Evolutionary conservation across 1,140 invertebrate genomes (phyloP).

Genomic region (Oryzaephilus surinamensis): DNA sequence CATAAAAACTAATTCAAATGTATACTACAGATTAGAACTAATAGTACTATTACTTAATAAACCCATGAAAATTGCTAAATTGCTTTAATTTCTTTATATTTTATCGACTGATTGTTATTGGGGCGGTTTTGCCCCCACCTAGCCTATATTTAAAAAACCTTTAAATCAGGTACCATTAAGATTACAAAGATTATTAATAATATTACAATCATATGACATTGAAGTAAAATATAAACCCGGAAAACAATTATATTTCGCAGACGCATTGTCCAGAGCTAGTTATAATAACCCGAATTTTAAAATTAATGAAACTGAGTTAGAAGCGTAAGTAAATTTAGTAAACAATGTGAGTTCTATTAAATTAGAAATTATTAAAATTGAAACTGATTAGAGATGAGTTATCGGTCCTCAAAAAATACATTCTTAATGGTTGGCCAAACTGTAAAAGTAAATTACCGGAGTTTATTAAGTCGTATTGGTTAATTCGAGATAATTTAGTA

Average conservation of each 20-base stretch:
- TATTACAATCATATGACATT: slow-evolving; percentile 22
- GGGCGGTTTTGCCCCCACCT: too few relatives aligned
- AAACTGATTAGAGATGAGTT: too few relatives aligned
- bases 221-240: slow-evolving; percentile 20
- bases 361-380: slow-evolving; percentile 22
- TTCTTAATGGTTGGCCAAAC: slow-evolving; percentile 34
- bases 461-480: slow-evolving; percentile 11
- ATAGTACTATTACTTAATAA: too few relatives aligned
- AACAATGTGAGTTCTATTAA: slow-evolving; percentile 14
- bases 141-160: slow-evolving; percentile 25
- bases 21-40: too few relatives aligned
- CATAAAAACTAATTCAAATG: too few relatives aligned
- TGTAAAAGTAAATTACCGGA: slow-evolving; percentile 19
- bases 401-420: too few relatives aligned
- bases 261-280: slow-evolving; percentile 31
- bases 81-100: too few relatives aligned
- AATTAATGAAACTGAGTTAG: slow-evolving; percentile 5
- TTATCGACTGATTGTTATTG: too few relatives aligned
- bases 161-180: slow-evolving; percentile 15
- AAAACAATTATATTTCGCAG: slow-evolving; percentile 27
- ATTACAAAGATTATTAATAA: slow-evolving; percentile 22
- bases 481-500: slow-evolving; percentile 18
- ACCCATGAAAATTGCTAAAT: too few relatives aligned
- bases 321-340: slow-evolving; percentile 7
- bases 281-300: slow-evolving; percentile 3